Conservation (phyloP, 1,140 invertebrate genomes). For the Tetramorium simillimum region DNA sequence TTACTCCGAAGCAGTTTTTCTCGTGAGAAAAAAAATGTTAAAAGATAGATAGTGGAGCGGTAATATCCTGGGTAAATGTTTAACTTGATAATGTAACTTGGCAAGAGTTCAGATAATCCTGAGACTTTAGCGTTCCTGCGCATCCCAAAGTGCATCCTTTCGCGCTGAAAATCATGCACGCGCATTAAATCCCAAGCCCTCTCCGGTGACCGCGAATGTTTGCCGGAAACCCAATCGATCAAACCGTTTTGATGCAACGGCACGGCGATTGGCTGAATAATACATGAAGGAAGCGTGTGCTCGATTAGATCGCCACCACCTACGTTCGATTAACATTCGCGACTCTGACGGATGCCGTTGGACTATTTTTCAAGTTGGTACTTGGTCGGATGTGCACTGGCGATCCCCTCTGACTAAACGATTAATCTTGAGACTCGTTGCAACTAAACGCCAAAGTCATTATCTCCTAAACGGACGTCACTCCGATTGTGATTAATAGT, state of each 20-base stretch:
- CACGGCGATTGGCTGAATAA: slow-evolving; percentile 67
- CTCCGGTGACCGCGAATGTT: slow-evolving; percentile 42
- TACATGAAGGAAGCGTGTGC: slow-evolving; percentile 62
- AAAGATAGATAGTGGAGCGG: not conserved
- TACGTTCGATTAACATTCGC: slow-evolving; percentile 63
- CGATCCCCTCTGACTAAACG: slow-evolving; percentile 65
- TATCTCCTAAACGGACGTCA: slow-evolving; percentile 42
- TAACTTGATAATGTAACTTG: slow-evolving; percentile 19
- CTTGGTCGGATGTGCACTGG: slow-evolving; percentile 47
- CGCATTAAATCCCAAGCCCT: not conserved
- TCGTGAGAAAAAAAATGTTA: not conserved
- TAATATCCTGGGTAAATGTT: slow-evolving; percentile 23
- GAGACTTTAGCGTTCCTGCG: not conserved
- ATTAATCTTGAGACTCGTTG: slow-evolving; percentile 65
- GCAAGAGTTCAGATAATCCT: slow-evolving; percentile 2
- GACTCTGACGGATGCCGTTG: slow-evolving; percentile 6
- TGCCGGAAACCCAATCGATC: slow-evolving; percentile 61
- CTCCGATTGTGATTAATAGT: slow-evolving; percentile 69
- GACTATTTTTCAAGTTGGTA: slow-evolving; percentile 39
- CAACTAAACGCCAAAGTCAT: slow-evolving; percentile 61
- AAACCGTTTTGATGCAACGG: slow-evolving; percentile 62
- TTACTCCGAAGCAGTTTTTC: not conserved
- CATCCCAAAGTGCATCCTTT: not conserved
- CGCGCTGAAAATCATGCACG: slow-evolving; percentile 38
- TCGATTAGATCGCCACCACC: slow-evolving; percentile 61